Base-by-base conservation (phyloP, 2,797 vertebrate species). In the Halcyon badia region DNA sequence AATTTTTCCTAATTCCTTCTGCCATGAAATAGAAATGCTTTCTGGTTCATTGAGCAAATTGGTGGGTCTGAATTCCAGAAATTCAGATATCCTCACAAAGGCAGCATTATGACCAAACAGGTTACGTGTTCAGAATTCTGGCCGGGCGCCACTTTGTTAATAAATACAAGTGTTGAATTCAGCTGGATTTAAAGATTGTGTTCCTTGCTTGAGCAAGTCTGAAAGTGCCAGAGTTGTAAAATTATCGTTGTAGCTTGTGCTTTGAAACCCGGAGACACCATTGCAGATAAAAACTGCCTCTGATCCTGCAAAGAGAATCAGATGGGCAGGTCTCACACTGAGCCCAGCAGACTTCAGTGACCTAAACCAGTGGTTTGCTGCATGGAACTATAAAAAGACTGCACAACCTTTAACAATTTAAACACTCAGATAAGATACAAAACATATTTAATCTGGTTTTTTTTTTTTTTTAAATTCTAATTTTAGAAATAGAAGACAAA, bases 161-260 rank as follows among this genome's bases (percentile, higher is more conserved):
- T 94, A 97, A 96, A 96, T 89, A 92, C 94, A 97, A 89, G 87
- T 57, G 52, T 89, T 95, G 96, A 86, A 95, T 97, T 97, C 96
- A 87, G 91, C 88, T 89, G 96, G 78, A 87, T 96, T 95, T 87
- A 68, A 85, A 97, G 96, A 94, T 97, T 96, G 96, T 94, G 89
- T 57, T 87, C 95, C 96, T 96, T 98, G 97, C 97, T 97, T 54
- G 54, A 97, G 94, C 95, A 97, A 94, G 97, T 77, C 91, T 66
- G 83, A 86, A 96, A 95, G 94, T 90, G 88, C 80, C 94, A 91
- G 87, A 82, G 94, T 85, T 89, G 95, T 87, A 90, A 90, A 97
- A 89, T 90, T 73, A 87, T 90, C 30, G 0, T 64, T 16, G 76
- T 64, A 44, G 62, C 33, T 76, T 61, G 28, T 61, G 91, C 81